Base-by-base conservation (phyloP, 2,888 invertebrate species). In the Drosophila tripunctata region DNA sequence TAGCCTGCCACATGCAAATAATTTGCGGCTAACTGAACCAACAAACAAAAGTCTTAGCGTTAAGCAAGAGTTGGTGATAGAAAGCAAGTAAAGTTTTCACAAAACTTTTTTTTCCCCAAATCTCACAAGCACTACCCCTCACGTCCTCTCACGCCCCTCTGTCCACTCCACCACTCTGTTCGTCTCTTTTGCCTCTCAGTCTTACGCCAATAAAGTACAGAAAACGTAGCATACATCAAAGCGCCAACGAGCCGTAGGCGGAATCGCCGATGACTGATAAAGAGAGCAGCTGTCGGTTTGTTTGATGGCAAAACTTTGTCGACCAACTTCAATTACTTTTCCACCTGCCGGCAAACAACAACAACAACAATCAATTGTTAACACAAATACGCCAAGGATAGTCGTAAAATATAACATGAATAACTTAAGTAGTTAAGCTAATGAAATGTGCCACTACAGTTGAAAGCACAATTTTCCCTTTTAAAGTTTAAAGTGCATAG, bases 311-410 rank as follows among this genome's bases (percentile, higher is more conserved):
- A 80, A 82, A 86, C 72, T 83, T 82, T 56, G 62, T 47, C 21
- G 51, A 51, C 67, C 57, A 76, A 82, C 81, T 87, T 87, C 65
- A 84, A 82, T 84, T 68, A 80, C 69, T 75, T 84, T 84, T 73
- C 67, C 63, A 79, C 80, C 70, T 74, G 83, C 36, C 62, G n/a
- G n/a, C n/a, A n/a, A n/a, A n/a, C n/a, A n/a, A n/a, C n/a, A 56
- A 24, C 48, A 60, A 22, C 51, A 61, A 55, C 57, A 63, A 52
- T 58, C 62, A 55, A 50, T 45, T 43, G 38, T 19, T 31, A 47
- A 54, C 22, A 55, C 19, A 61, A 55, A 48, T 35, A 36, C 44
- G 22, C n/a, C 44, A 38, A 12, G 27, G 38, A 43, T 33, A 44
- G 36, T 19, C 27, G 12, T 10, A 43, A 15, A 35, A 31, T 27